Percentiles rank a stretch among this genome's conserved stretches.
Conservation (phyloP, 2,888 invertebrate genomes). For the Lutraria lutraria region DNA sequence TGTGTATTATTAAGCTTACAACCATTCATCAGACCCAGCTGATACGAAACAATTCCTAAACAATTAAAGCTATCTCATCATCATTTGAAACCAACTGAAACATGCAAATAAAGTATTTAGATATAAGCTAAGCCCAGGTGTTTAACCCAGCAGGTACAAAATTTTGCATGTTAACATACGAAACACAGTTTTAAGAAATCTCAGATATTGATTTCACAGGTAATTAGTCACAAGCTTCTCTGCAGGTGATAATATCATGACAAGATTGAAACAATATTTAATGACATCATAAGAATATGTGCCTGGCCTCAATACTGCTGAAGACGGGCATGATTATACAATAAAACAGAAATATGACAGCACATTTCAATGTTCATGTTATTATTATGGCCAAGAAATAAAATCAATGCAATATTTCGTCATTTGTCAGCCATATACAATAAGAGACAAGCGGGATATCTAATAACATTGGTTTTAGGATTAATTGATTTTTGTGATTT, state of each 20-base stretch:
- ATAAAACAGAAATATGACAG: too few relatives aligned
- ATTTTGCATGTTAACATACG: neutral
- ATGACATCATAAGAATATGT: neutral
- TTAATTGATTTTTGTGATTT: constrained; percentile 22
- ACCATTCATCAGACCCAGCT: neutral
- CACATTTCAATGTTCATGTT: too few relatives aligned
- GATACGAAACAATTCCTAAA: neutral
- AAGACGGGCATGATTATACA: too few relatives aligned
- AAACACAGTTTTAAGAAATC: neutral
- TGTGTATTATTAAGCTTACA: too few relatives aligned
- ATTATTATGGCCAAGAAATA: neutral
- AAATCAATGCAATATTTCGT: neutral
- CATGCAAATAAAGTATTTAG: neutral
- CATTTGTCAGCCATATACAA: neutral
- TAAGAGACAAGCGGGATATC: neutral
- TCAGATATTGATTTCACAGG: neutral
- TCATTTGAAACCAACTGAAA: neutral
- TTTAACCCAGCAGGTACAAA: neutral
- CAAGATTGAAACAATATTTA: neutral
- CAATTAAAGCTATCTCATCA: neutral
- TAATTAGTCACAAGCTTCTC: neutral
- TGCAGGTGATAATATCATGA: neutral
- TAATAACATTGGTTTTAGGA: neutral
- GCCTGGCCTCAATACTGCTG: too few relatives aligned
- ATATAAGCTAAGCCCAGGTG: neutral